Conservation (phyloP, 2,113 vertebrate genomes). For the Sphyrna mokarran region DNA sequence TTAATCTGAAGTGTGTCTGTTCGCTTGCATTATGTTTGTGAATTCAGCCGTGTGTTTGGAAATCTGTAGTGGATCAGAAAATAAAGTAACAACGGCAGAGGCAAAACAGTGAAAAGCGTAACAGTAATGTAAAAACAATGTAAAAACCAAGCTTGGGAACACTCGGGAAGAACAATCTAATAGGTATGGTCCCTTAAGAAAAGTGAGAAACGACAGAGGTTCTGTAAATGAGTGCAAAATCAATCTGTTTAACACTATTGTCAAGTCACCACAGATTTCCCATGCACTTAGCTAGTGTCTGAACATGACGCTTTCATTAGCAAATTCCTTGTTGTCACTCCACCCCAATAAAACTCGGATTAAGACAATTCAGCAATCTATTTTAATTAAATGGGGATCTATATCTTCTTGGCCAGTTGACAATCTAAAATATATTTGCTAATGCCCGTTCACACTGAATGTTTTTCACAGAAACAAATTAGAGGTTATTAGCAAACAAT, state of each 20-base stretch:
- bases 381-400: conserved; percentile 21
- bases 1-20: conserved; percentile 26
- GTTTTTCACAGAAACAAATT: neutral
- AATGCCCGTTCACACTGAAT: neutral
- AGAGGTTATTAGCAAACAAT: too few relatives aligned
- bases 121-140: neutral
- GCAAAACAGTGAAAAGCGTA: neutral
- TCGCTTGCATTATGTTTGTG: neutral
- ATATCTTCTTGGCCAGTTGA: neutral
- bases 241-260: neutral
- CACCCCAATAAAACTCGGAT: neutral
- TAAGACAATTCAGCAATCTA: neutral
- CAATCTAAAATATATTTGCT: neutral
- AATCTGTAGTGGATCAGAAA: neutral
- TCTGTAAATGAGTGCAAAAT: neutral
- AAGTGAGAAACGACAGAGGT: neutral
- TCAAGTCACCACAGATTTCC: neutral
- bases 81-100: neutral
- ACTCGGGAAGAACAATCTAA: neutral
- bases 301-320: neutral
- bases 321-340: neutral
- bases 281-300: neutral
- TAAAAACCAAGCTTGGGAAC: neutral
- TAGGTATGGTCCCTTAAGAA: too few relatives aligned
- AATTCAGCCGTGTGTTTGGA: conserved; percentile 19